Evolutionary conservation across 2,888 invertebrate species (phyloP).

Genomic region (Dascillus cervinus): DNA sequence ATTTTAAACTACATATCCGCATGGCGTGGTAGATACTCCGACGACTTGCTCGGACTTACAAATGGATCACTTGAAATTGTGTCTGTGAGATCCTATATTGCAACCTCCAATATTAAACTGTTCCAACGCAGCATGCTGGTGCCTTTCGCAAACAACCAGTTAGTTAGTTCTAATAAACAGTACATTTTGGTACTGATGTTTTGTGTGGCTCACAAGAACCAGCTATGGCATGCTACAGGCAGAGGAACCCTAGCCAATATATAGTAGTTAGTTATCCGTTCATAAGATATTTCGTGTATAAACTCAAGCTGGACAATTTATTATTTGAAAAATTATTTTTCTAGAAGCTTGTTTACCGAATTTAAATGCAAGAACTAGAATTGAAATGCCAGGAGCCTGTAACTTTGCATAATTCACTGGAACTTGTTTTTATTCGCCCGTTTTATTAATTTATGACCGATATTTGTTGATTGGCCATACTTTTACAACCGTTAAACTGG

Average conservation of each 20-base stretch:
- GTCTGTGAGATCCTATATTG: neutral
- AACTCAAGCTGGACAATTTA: no score
- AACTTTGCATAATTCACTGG: no score
- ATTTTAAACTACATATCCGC: slow-evolving; percentile 12
- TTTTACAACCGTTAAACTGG: no score
- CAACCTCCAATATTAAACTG: slow-evolving; percentile 4
- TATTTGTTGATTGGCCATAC: no score
- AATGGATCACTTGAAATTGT: slow-evolving; percentile 5
- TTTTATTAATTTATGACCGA: no score
- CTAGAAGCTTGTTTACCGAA: no score
- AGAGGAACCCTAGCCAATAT: slow-evolving; percentile 21
- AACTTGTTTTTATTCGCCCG: no score
- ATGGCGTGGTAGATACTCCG: slow-evolving; percentile 9
- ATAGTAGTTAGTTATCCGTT: slow-evolving; percentile 17
- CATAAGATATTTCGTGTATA: slow-evolving; percentile 12
- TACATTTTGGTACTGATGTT: no score
- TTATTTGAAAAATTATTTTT: no score
- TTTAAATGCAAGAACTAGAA: no score
- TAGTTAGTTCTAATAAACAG: no score
- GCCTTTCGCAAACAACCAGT: slow-evolving; percentile 14
- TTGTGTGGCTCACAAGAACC: slow-evolving; percentile 7
- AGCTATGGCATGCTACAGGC: slow-evolving; percentile 16
- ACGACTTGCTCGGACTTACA: slow-evolving; percentile 14
- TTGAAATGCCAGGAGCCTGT: no score
- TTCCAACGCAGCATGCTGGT: slow-evolving; percentile 18